Base-by-base conservation (phyloP, 2,113 vertebrate genomes). In the Brachypodius melanocephalos region DNA sequence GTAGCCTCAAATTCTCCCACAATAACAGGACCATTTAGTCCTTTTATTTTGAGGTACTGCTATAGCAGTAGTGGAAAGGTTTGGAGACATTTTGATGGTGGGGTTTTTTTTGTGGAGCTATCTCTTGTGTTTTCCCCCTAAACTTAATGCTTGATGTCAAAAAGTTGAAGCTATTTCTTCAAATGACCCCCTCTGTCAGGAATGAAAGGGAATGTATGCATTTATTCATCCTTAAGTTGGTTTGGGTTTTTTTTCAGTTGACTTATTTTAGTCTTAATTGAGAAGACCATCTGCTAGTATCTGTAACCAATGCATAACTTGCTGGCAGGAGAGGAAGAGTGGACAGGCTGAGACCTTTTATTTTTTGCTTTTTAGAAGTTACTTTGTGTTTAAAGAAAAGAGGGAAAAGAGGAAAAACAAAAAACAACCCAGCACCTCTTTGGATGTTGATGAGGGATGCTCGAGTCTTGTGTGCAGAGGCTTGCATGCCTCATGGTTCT, bases 201-300 rank as follows among this genome's bases (percentile, higher is more conserved):
- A 85, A 25, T 8, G 25, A 72, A 76, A 87, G 17, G 28, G 10
- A 78, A 85, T 26, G 9, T 7, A 18, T 29, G 3, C 15, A 21
- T 87, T 78, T 85, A 48, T 80, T 51, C 8, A 29, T 62, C 29
- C 43, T 55, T 42, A 67, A 58, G n/a, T 65, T 85, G 54, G 21
- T 54, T 6, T 54, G 32, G 43, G 43, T 1, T 20, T 10, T 25
- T 57, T 92, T 78, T 55, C 4, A 8, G 46, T 61, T 81, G 36
- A 14, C 40, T 90, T 77, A 66, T 80, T 94, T 90, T 86, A 67
- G 15, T 40, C 38, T 74, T 57, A 71, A 59, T 75, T 83, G 62
- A 75, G 57, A 82, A 75, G 66, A 75, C 42, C 57, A 49, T 88
- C 84, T 87, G 74, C 79, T 63, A 14, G 24, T 75, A 54, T 73